Base-by-base conservation (phyloP, 2,888 invertebrate genomes). In the Erebia palarica region DNA sequence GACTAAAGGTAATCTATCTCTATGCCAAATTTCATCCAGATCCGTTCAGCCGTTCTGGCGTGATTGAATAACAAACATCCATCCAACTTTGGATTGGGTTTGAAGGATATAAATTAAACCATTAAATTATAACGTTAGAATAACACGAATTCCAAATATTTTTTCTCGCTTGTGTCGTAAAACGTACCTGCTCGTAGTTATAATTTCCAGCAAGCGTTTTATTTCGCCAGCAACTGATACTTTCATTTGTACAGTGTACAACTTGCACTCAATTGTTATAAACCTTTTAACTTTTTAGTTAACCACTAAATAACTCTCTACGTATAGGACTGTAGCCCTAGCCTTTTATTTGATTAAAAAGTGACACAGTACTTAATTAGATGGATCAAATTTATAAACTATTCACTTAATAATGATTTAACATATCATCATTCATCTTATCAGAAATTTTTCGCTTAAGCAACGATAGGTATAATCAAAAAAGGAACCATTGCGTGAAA, bases 131-230 rank as follows among this genome's bases (percentile, higher is more conserved):
- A 27, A 2, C 27, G 27, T 27, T 27, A 27, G 4, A 55, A 55
- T 8, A 55, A 55, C 10, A 18, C 7, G 55, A 7, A n/a, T 55
- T 18, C 55, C 16, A 18, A 55, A 55, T 18, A 55, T 86, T 86
- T 84, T n/a, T 85, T 83, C 84, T 81, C 82, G 81, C 82, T 85
- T 83, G 82, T 85, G 81, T 86, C 85, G 86, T 86, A 88, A 88
- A 87, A 81, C 81, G 85, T 84, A 83, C 83, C 84, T n/a, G 84
- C 44, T 11, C 11, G 3, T 49, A 14, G 13, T 85, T 88, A 16
- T 16, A 87, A 88, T 89, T 89, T 85, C 81, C 83, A 82, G 81
- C 83, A 81, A 81, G 81, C 81, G 82, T 88, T 90, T 89, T 87
- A 86, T 84, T 86, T 87, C 82, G 82, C 83, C 81, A 81, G 80